phyloP scores from a whole-genome alignment of 2,888 invertebrate species.

The Hemistola chrysoprasaria region DNA sequence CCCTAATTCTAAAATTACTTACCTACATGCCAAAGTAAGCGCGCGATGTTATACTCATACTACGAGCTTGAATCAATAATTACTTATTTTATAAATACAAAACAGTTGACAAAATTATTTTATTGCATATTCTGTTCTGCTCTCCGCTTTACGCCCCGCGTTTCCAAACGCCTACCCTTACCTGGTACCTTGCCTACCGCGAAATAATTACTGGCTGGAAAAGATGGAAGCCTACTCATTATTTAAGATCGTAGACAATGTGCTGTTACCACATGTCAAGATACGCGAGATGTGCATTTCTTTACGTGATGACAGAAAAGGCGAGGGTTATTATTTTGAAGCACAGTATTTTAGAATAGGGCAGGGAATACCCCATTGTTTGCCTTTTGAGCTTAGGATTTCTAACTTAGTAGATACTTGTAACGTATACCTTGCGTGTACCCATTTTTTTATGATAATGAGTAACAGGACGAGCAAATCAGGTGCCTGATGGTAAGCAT shows the following conservation, averaged over 20 bases:
- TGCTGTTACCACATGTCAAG: constrained; percentile 35
- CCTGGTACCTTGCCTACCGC: constrained; percentile 35
- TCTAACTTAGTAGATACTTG: neutral
- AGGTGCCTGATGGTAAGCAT: too few species aligned
- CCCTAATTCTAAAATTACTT: too few species aligned
- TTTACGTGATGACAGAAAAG: constrained; percentile 27
- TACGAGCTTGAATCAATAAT: too few species aligned
- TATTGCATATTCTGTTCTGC: too few species aligned
- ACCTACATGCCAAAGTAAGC: too few species aligned
- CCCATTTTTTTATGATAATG: too few species aligned
- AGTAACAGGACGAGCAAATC: too few species aligned
- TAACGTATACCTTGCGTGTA: too few species aligned
- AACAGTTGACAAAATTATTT: too few species aligned
- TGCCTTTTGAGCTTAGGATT: neutral
- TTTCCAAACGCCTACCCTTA: constrained; percentile 17
- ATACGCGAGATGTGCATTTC: constrained; percentile 25
- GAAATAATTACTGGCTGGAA: constrained; percentile 66
- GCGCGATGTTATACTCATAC: too few species aligned
- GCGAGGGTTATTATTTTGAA: constrained; percentile 18
- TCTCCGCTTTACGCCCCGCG: neutral
- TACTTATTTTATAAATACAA: too few species aligned
- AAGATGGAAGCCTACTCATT: constrained; percentile 65
- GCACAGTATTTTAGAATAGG: constrained; percentile 16
- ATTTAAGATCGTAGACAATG: constrained; percentile 60
- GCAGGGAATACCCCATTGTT: too few species aligned